These are phyloP conservation scores for Harpalus rubripes DNA, from an alignment of 2,888 invertebrate genomes.

Conservation along the genomic window DNA sequence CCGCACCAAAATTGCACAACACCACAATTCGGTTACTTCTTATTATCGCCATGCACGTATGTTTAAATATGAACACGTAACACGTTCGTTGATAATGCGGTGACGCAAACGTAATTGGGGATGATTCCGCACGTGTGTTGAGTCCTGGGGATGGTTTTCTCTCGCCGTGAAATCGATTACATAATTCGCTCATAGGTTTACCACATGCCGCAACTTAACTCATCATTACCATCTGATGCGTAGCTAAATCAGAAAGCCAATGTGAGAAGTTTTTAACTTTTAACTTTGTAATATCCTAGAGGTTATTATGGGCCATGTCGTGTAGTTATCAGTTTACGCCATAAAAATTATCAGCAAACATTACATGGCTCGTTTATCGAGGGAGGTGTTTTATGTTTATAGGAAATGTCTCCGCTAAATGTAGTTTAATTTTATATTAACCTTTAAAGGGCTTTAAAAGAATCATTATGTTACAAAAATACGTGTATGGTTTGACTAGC, in stretches of 20 bases:
- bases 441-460: too few relatives aligned
- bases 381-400: too few relatives aligned
- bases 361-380: not conserved
- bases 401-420: too few relatives aligned
- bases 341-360: not conserved
- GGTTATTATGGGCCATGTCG: not conserved
- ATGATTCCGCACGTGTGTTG: constrained; percentile 30
- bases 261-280: not conserved
- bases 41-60: not conserved
- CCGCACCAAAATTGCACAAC: too few relatives aligned
- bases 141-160: not conserved
- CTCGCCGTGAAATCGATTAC: constrained; percentile 33
- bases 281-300: not conserved
- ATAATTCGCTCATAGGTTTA: constrained; percentile 27
- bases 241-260: constrained; percentile 11
- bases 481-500: too few relatives aligned
- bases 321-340: not conserved
- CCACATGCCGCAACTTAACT: constrained; percentile 31
- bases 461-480: too few relatives aligned
- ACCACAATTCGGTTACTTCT: not conserved
- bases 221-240: constrained; percentile 6
- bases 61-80: not conserved
- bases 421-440: too few relatives aligned
- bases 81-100: not conserved
- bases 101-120: constrained; percentile 2